Percentiles rank a stretch among this genome's conserved stretches.
phyloP scores from a whole-genome alignment of 1,140 invertebrate genomes.

The Aleiodes sp. region DNA sequence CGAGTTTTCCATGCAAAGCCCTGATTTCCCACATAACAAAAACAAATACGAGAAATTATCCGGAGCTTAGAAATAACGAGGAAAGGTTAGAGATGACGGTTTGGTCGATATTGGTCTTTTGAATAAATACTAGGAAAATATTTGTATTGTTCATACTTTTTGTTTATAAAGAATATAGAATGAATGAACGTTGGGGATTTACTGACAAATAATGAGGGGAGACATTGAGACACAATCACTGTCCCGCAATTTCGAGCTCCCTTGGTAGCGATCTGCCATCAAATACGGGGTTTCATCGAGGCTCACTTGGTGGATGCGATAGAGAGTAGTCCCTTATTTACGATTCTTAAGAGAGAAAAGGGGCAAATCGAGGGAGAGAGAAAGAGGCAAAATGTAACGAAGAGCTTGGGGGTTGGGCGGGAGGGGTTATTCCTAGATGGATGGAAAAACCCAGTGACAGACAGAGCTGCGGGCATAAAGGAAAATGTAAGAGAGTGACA shows the following conservation, averaged over 20 bases:
- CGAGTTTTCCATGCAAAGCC: no score
- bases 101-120: no score
- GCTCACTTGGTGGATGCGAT: conserved; percentile 29
- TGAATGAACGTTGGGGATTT: no score
- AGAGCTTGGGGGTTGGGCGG: background rate
- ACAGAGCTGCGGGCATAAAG: conserved; percentile 13
- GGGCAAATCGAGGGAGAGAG: background rate
- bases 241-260: background rate
- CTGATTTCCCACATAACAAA: no score
- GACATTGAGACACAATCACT: conserved; percentile 13
- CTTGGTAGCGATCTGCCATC: conserved; percentile 46
- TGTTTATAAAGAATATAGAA: no score
- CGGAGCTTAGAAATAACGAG: no score
- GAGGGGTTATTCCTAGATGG: conserved; percentile 15
- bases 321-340: conserved; percentile 50
- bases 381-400: conserved; percentile 17
- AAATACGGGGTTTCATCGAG: conserved; percentile 45
- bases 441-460: conserved; percentile 28
- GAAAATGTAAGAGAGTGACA: conserved; percentile 18
- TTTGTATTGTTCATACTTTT: no score
- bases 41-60: no score
- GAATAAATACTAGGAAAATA: no score
- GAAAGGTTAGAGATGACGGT: no score
- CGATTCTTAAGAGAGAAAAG: conserved; percentile 46
- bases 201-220: no score